A percentile compares a stretch with the other conserved stretches of the same genome.
Conservation (phyloP, 2,113 vertebrate genomes). For the Odobenus rosmarus region DNA sequence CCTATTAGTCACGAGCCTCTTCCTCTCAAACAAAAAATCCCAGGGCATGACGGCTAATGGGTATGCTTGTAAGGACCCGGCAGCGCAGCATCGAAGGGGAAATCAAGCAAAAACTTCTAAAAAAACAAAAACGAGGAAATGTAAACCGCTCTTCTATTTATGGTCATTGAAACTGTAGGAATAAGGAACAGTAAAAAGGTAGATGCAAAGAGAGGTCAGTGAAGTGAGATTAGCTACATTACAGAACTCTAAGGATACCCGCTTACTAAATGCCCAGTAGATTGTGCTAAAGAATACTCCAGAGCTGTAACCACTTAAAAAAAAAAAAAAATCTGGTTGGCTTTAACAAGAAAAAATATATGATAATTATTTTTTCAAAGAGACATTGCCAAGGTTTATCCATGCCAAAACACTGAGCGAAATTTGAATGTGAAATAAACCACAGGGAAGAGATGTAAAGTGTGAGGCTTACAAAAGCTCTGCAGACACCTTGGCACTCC, state of each 20-base stretch:
- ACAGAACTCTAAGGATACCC: slow-evolving; percentile 62
- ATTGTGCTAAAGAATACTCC: slow-evolving; percentile 68
- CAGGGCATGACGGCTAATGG: background rate
- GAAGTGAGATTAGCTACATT: slow-evolving; percentile 61
- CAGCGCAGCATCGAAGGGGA: background rate
- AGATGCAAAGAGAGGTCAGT: slow-evolving; percentile 19
- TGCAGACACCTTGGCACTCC: slow-evolving; percentile 54
- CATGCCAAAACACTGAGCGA: slow-evolving; percentile 73
- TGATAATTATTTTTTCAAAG: slow-evolving; percentile 79
- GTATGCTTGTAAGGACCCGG: background rate
- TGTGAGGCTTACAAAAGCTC: slow-evolving; percentile 66
- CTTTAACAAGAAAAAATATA: slow-evolving; percentile 68
- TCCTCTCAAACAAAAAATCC: slow-evolving; percentile 51
- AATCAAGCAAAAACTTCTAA: background rate
- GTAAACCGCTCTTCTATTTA: slow-evolving; percentile 27
- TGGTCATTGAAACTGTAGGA: slow-evolving; percentile 49
- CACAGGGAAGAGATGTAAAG: slow-evolving; percentile 67
- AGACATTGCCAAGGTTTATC: slow-evolving; percentile 75
- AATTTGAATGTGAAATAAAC: slow-evolving; percentile 76
- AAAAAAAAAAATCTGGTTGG: slow-evolving; percentile 66
- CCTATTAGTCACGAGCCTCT: background rate
- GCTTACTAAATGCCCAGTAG: slow-evolving; percentile 40
- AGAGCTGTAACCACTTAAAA: slow-evolving; percentile 61
- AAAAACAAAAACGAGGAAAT: slow-evolving; percentile 37
- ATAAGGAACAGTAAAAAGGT: slow-evolving; percentile 44